Percentiles rank a stretch among this genome's conserved stretches.
These are phyloP conservation scores for Bhutanitis thaidina DNA, from an alignment of 2,888 invertebrate species.

Conservation along the genomic window DNA sequence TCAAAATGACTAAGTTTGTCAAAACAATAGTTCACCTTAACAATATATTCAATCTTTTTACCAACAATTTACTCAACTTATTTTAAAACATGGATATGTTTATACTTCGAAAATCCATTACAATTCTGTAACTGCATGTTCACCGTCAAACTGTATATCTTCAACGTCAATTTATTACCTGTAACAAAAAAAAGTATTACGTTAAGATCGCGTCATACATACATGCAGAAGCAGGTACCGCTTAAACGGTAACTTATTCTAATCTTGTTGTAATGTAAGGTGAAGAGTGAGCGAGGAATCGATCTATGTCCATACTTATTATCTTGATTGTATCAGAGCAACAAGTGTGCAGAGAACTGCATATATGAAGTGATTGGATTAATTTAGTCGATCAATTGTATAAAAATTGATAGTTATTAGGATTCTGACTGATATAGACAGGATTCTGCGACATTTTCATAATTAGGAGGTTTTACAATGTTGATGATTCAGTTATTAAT, in stretches of 20 bases:
- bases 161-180: slow-evolving; percentile 8
- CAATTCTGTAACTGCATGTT: background rate
- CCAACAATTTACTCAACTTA: too few species aligned
- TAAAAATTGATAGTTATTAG: too few species aligned
- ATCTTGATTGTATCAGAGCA: background rate
- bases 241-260: background rate
- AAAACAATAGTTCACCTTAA: too few species aligned
- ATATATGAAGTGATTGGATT: background rate
- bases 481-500: too few species aligned
- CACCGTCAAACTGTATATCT: background rate
- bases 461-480: too few species aligned
- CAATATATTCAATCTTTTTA: too few species aligned
- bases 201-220: slow-evolving; percentile 5
- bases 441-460: too few species aligned
- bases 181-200: slow-evolving; percentile 11
- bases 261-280: background rate
- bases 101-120: too few species aligned
- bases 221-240: background rate
- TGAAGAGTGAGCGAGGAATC: background rate
- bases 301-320: slow-evolving; percentile 1
- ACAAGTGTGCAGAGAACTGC: background rate
- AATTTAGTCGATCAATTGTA: background rate
- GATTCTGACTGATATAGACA: too few species aligned
- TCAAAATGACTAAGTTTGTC: too few species aligned
- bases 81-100: too few species aligned